Percentiles rank a stretch among this genome's conserved stretches.
Evolutionary conservation across 2,113 vertebrate genomes (phyloP).

Genomic region (Calypte anna): DNA sequence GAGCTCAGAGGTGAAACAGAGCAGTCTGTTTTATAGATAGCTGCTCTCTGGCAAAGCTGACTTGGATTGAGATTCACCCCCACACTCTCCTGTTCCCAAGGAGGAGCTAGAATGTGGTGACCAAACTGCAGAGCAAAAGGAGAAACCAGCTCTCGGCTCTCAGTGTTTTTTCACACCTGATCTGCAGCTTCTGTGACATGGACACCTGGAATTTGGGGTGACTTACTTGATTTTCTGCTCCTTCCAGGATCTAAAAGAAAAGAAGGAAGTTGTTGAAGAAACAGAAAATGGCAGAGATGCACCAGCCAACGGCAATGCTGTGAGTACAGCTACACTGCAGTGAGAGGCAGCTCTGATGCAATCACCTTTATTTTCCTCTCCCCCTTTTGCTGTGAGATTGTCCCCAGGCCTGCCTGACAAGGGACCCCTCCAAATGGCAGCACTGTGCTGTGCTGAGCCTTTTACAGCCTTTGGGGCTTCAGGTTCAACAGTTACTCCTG

Average conservation of each 20-base stretch:
- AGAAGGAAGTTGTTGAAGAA: slow-evolving; percentile 94
- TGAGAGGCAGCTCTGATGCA: not conserved
- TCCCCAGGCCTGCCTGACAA: not conserved
- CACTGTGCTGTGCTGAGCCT: not conserved
- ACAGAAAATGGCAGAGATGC: slow-evolving; percentile 93
- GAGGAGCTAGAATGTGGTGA: no score
- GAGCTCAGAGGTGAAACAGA: slow-evolving; percentile 48
- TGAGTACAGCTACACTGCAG: slow-evolving; percentile 74
- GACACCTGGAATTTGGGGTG: not conserved
- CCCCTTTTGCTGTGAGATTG: not conserved
- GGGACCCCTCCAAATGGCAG: not conserved
- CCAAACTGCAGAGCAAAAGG: no score
- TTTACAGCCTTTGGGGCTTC: not conserved
- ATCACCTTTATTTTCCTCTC: not conserved
- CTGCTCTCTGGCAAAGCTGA: slow-evolving; percentile 10
- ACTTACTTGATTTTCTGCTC: slow-evolving; percentile 48
- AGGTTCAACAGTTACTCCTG: rapidly evolving
- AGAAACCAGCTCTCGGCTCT: not conserved
- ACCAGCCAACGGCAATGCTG: slow-evolving; percentile 92
- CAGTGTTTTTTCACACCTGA: slow-evolving; percentile 3
- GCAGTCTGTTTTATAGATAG: slow-evolving; percentile 23
- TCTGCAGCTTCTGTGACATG: slow-evolving; percentile 21
- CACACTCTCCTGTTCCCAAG: not conserved
- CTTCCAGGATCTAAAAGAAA: slow-evolving; percentile 93
- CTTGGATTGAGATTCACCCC: slow-evolving; percentile 35